These are phyloP conservation scores for Clarias pachynema DNA, from an alignment of 2,797 vertebrate genomes.

Conservation along the genomic window DNA sequence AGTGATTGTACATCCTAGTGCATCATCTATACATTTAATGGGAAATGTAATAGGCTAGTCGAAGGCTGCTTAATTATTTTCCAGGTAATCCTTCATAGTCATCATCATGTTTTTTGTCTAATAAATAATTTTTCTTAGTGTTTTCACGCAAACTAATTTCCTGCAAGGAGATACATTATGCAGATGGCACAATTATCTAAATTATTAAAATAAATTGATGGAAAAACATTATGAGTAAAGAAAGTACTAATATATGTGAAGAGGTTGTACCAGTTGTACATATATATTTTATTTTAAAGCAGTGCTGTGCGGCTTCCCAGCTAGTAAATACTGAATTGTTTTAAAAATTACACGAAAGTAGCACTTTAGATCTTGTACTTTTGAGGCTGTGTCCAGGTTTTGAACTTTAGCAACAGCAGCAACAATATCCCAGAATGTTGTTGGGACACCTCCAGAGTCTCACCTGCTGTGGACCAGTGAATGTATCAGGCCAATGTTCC, in stretches of 20 bases:
- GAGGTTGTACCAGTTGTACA: background rate
- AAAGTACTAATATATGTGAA: background rate
- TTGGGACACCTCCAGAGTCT: conserved; percentile 51
- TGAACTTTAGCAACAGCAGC: conserved; percentile 27
- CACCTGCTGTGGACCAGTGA: conserved; percentile 22
- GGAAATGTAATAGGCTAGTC: too few relatives aligned
- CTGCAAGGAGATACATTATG: background rate
- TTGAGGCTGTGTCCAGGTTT: conserved; percentile 39
- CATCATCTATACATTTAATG: too few relatives aligned
- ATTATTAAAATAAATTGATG: background rate
- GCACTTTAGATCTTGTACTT: conserved; percentile 39
- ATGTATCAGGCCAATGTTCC: background rate
- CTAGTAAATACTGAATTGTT: background rate
- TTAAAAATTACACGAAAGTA: conserved; percentile 33
- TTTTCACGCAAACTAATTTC: background rate
- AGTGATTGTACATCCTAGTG: background rate
- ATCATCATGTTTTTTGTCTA: background rate
- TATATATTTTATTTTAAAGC: background rate
- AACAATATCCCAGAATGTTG: background rate
- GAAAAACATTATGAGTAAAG: background rate
- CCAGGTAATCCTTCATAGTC: background rate
- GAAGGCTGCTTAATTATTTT: background rate
- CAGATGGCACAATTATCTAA: background rate
- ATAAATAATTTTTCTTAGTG: background rate
- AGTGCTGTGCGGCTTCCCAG: background rate